These are phyloP conservation scores for Ptychobarbus kaznakovi DNA, from an alignment of 2,797 vertebrate genomes.

Conservation along the genomic window DNA sequence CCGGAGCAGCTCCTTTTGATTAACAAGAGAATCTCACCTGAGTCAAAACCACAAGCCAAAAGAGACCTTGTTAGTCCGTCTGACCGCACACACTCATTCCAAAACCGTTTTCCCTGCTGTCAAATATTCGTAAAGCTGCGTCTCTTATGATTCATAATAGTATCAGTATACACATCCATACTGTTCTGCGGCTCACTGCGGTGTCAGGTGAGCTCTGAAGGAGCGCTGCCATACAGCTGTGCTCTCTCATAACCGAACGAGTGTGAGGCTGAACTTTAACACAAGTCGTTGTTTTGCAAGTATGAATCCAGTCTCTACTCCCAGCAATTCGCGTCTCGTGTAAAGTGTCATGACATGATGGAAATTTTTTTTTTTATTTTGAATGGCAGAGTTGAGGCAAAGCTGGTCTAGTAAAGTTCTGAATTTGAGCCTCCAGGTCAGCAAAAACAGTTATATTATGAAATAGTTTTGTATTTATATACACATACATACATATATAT, in stretches of 20 bases:
- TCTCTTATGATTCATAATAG: slow-evolving; percentile 48
- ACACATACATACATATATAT: too few species aligned
- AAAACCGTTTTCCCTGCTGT: slow-evolving; percentile 37
- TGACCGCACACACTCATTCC: slow-evolving; percentile 8
- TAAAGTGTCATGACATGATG: slow-evolving; percentile 20
- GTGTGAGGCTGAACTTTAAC: slow-evolving; percentile 37
- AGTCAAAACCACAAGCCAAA: slow-evolving; percentile 44
- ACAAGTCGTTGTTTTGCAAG: slow-evolving; percentile 33
- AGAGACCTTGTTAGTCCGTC: slow-evolving; percentile 46
- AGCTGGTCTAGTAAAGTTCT: background rate
- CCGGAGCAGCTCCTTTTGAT: slow-evolving; percentile 46
- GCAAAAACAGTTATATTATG: background rate
- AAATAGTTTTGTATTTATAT: background rate
- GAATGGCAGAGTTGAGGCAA: background rate
- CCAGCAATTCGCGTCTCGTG: background rate
- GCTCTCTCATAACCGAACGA: slow-evolving; percentile 33
- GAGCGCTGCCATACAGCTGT: slow-evolving; percentile 45
- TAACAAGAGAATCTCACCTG: slow-evolving; percentile 22
- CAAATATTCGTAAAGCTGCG: slow-evolving; percentile 19
- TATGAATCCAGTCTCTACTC: slow-evolving; percentile 16
- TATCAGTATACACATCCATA: slow-evolving; percentile 47
- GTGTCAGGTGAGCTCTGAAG: slow-evolving; percentile 16
- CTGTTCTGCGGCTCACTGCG: slow-evolving; percentile 23
- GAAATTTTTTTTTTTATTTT: background rate
- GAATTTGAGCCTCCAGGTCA: background rate